phyloP scores from a whole-genome alignment of 2,888 invertebrate species.

The Hirtodrosophila confusa region DNA sequence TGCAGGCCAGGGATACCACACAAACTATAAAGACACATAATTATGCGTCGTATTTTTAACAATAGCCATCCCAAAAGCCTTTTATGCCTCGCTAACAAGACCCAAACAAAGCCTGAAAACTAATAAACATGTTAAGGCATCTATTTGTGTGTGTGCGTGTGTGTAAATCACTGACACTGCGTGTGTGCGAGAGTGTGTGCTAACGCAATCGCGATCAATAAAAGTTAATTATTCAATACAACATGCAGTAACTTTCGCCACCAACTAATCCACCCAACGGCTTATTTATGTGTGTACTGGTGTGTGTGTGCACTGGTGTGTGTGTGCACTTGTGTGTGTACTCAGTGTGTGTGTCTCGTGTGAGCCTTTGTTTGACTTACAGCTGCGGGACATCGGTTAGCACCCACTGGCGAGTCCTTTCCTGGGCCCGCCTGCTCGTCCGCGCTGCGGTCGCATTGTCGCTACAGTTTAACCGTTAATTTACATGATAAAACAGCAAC shows the following conservation, averaged over 20 bases:
- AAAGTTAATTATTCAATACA: constrained; percentile 80
- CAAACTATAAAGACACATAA: constrained; percentile 41
- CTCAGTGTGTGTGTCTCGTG: constrained; percentile 15
- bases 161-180: neutral
- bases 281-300: constrained; percentile 48
- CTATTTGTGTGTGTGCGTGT: constrained; percentile 14
- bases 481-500: constrained; percentile 75
- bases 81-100: constrained; percentile 49
- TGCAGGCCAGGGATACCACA: neutral
- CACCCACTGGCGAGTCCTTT: constrained; percentile 14
- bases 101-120: constrained; percentile 62
- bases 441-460: constrained; percentile 41
- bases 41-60: constrained; percentile 65
- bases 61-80: constrained; percentile 50
- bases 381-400: constrained; percentile 34
- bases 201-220: constrained; percentile 72
- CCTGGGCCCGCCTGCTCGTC: constrained; percentile 1
- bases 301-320: too few relatives aligned
- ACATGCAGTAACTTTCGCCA: constrained; percentile 62
- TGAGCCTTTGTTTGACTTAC: constrained; percentile 53
- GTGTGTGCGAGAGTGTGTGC: constrained; percentile 18
- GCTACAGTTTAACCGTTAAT: constrained; percentile 70
- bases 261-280: constrained; percentile 52
- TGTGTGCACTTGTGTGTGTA: neutral
- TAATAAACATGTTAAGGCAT: constrained; percentile 67